Base-by-base conservation (phyloP, 2,797 vertebrate species). In the Fringilla coelebs region DNA sequence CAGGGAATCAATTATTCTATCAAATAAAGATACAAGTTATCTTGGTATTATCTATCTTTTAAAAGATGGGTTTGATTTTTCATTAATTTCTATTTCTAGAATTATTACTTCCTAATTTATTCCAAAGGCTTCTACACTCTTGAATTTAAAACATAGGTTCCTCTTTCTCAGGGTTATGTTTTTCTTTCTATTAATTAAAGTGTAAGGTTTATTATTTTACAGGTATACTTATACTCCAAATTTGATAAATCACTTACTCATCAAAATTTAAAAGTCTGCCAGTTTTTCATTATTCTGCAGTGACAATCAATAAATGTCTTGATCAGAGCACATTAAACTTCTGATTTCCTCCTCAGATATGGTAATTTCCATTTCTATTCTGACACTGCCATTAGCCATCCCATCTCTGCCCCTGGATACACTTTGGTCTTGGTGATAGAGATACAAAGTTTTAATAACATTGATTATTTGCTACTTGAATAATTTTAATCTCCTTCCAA, bases 281-380 rank as follows among this genome's bases (percentile, higher is more conserved):
- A 22, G 5, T 25, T 74, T 85, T 80, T 72, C 54, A 61, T 91
- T 78, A 54, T n/a, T 90, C 76, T 86, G 15, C 34, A 80, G 28
- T 40, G 62, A 75, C 28, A 88, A 54, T 63, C 76, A 85, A 84
- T 74, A 90, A 49, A 57, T 65, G 17, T 54, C 74, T 84, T 84
- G 45, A 91, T 68, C n/a, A 36, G 58, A 75, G 34, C 31, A 72
- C 55, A 62, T 90, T 81, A 78, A 90, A 65, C 4, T 71, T 81
- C 65, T 70, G 34, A n/a, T 75, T 96, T 95, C 77, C 49, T 92
- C 19, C 62, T 84, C 51, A 71, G 32, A 68, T 62, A 34, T 41
- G 13, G 34, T 65, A 84, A 93, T 93, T 93, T 92, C 76, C 73
- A 65, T 68, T 90, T 86, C 70, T 90, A 8, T 81, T 86, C 58